Base-by-base conservation (phyloP, 1,140 invertebrate genomes). In the Samia ricini region DNA sequence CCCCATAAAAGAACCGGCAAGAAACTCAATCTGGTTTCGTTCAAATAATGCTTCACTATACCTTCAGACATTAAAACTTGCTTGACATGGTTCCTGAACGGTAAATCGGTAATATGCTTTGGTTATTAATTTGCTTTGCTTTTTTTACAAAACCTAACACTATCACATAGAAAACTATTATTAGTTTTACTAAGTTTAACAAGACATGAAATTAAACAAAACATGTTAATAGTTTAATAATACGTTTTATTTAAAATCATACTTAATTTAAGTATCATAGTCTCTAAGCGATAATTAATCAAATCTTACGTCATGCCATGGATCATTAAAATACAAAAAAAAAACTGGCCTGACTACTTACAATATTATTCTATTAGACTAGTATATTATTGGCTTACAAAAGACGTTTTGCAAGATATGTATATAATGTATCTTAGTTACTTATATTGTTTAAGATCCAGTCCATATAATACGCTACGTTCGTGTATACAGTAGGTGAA, bases 371-470 rank as follows among this genome's bases (percentile, higher is more conserved):
- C 4, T 36, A 36, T 42, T 42, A 42, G 33, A 42, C 33, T 42
- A 42, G 33, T 15, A 42, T 42, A 42, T n/a, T n/a, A n/a, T 42
- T 42, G 33, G 15, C 10, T 12, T 42, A 4, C 12, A 42, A 12
- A 42, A 15, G 6, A 15, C 12, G n/a, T 12, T 42, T 42, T 42
- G n/a, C 10, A 42, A 15, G n/a, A n/a, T 15, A 15, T 42, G 12
- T 15, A 15, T 10, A 42, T 42, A 42, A 42, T 42, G 10, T 42
- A 15, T n/a, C 6, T 50, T 20, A 52, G 22, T 23, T 52, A 22
- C 51, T 52, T 12, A 95, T 88, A 60, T 91, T 92, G 55, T 94
- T 85, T 36, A 94, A 75, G 54, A 95, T 93, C 94, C 94, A 95
- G 36, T 94, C 90, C 77, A 95, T 85, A 61, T 94, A 95, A 60